phyloP scores from a whole-genome alignment of 2,888 invertebrate genomes.

The Xestoiulus laeticollis region DNA sequence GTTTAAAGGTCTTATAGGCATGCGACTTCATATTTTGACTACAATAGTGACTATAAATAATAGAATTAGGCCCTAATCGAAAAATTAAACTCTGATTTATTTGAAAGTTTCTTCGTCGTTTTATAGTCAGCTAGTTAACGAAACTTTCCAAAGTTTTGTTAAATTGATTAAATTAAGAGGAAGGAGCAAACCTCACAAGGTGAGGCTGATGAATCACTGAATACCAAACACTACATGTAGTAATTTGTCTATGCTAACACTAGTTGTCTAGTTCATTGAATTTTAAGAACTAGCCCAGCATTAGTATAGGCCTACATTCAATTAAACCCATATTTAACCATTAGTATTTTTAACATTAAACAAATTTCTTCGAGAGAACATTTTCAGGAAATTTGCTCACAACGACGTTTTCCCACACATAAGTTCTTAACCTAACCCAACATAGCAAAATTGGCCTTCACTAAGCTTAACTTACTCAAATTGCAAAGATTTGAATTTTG shows the following conservation, averaged over 20 bases:
- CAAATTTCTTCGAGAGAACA: too few species aligned
- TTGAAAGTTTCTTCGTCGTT: background rate
- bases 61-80: background rate
- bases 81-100: too few species aligned
- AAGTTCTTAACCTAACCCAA: too few species aligned
- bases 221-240: background rate
- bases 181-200: background rate
- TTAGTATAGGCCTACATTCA: too few species aligned
- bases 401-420: too few species aligned
- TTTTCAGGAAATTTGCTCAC: too few species aligned
- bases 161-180: background rate
- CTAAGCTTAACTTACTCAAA: too few species aligned
- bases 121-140: background rate
- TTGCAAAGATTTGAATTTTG: too few species aligned
- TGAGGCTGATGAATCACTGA: background rate
- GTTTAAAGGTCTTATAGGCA: too few species aligned
- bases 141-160: background rate
- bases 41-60: background rate
- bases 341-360: background rate
- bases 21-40: background rate
- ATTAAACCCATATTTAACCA: background rate
- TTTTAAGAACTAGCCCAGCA: background rate
- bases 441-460: too few species aligned
- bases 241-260: too few species aligned
- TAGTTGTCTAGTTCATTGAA: background rate